phyloP scores from a whole-genome alignment of 1,140 invertebrate genomes.

The Drosophila pandora region DNA sequence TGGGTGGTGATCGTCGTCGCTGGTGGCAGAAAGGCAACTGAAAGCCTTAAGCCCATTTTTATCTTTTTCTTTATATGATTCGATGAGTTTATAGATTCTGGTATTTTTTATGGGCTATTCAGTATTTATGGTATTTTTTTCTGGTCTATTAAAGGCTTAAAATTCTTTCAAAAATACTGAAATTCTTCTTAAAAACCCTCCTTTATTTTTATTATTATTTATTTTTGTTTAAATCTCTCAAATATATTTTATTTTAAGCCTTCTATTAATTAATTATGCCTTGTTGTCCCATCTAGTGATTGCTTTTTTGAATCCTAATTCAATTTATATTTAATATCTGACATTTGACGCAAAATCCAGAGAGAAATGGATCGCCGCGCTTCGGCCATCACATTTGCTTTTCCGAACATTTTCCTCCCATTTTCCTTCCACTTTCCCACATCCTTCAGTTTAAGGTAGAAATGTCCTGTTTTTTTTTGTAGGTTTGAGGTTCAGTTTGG shows the following conservation, averaged over 20 bases:
- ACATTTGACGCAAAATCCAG: background rate
- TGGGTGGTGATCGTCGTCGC: slow-evolving; percentile 5
- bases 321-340: slow-evolving; percentile 75
- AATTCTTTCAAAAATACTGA: too few relatives aligned
- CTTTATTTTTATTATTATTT: background rate
- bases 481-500: too few relatives aligned
- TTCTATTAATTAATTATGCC: background rate
- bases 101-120: slow-evolving; percentile 26
- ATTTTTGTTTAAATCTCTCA: too few relatives aligned
- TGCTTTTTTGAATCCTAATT: slow-evolving; percentile 73
- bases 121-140: slow-evolving; percentile 26
- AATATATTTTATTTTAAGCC: too few relatives aligned
- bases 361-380: slow-evolving; percentile 14
- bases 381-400: background rate
- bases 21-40: slow-evolving; percentile 12
- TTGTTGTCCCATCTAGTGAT: slow-evolving; percentile 1
- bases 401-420: background rate
- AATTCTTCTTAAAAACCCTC: too few relatives aligned
- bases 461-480: too few relatives aligned
- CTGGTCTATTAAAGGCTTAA: background rate
- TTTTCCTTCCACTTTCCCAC: too few relatives aligned
- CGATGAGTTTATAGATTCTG: slow-evolving; percentile 6
- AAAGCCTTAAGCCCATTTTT: slow-evolving; percentile 25
- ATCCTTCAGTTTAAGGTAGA: too few relatives aligned
- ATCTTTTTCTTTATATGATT: slow-evolving; percentile 9